A percentile compares a stretch with the other conserved stretches of the same genome.
These are phyloP conservation scores for Lepidochitona cinerea DNA, from an alignment of 2,888 invertebrate genomes.

Conservation along the genomic window DNA sequence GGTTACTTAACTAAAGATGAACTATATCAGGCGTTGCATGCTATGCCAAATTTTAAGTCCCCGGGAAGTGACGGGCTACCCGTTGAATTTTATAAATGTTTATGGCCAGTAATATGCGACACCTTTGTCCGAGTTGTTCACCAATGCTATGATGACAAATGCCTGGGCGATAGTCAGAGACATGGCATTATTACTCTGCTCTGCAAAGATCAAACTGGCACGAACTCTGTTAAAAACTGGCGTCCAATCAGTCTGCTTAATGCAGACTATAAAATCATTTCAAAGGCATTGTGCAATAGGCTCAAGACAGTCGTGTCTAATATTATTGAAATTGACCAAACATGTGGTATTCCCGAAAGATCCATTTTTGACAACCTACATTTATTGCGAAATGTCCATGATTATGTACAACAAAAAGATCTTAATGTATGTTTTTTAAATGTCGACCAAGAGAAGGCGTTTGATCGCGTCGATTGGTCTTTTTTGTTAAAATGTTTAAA, in stretches of 20 bases:
- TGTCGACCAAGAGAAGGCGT: not conserved
- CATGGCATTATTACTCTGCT: not conserved
- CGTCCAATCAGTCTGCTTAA: not conserved
- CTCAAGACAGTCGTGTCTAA: not conserved
- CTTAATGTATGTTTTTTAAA: not conserved
- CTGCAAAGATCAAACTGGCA: not conserved
- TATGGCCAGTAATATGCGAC: not conserved
- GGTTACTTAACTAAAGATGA: no score
- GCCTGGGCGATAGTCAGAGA: not conserved
- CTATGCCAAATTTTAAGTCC: no score
- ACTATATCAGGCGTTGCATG: no score
- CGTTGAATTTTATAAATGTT: not conserved
- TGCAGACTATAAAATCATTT: not conserved
- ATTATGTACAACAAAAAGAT: not conserved
- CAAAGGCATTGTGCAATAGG: not conserved
- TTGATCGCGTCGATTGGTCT: not conserved
- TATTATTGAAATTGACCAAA: not conserved
- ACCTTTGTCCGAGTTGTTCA: not conserved
- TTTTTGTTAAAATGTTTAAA: not conserved
- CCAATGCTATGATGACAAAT: not conserved
- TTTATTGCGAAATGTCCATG: not conserved
- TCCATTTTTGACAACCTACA: not conserved
- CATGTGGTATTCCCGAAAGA: not conserved
- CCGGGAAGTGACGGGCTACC: not conserved
- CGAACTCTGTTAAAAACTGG: not conserved